Conservation (phyloP, 1,140 invertebrate species). For the Eumaeus atala region DNA sequence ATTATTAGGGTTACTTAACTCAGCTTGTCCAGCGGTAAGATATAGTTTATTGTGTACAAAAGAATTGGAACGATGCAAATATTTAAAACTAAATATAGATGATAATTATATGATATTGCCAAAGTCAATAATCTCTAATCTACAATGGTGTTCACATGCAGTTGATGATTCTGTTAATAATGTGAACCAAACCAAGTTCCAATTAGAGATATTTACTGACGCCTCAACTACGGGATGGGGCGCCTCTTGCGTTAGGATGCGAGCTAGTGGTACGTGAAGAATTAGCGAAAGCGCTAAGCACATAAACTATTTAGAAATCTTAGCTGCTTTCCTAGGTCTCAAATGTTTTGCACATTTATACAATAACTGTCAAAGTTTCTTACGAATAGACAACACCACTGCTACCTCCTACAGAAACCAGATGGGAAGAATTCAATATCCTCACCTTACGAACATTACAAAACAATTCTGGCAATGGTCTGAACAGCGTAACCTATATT, state of each 20-base stretch:
- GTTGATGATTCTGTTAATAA: constrained; percentile 4
- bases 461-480: constrained; percentile 12
- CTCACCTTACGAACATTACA: neutral
- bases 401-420: constrained; percentile 5
- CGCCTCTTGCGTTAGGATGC: neutral
- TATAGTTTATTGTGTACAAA: constrained; percentile 19
- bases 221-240: constrained; percentile 17
- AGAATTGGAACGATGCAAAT: constrained; percentile 16
- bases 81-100: constrained; percentile 13
- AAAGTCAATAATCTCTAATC: too few species aligned
- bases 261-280: constrained; percentile 6
- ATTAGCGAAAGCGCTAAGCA: neutral
- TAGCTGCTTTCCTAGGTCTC: constrained; percentile 1
- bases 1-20: constrained; percentile 12
- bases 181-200: neutral
- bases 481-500: constrained; percentile 1
- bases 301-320: too few species aligned
- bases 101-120: constrained; percentile 7
- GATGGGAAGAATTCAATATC: too few species aligned
- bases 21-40: constrained; percentile 17
- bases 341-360: constrained; percentile 7
- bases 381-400: constrained; percentile 9
- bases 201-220: constrained; percentile 13
- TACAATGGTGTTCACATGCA: constrained; percentile 1
- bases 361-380: constrained; percentile 5